Evolutionary conservation across 1,140 invertebrate species (phyloP).

Genomic region (Camponotus vicinus): DNA sequence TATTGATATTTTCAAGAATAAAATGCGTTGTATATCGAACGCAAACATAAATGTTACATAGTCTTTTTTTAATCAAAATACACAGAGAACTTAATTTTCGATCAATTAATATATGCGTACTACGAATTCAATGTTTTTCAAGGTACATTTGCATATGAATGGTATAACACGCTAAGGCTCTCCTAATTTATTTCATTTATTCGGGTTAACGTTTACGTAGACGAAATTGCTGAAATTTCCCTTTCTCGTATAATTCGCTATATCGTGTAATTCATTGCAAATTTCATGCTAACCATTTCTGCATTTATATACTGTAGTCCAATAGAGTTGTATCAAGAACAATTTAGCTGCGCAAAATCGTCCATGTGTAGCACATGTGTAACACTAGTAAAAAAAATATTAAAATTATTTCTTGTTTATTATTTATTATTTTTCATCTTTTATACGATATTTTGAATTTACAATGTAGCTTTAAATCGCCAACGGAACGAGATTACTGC

Average conservation of each 20-base stretch:
- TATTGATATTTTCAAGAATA: background rate
- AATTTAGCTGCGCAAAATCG: conserved; percentile 21
- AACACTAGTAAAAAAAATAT: conserved; percentile 27
- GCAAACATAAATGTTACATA: background rate
- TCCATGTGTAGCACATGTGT: background rate
- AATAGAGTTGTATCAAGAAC: conserved; percentile 16
- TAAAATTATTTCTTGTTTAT: background rate
- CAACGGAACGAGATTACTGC: background rate
- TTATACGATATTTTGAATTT: background rate
- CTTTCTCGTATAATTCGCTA: conserved; percentile 50
- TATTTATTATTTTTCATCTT: background rate
- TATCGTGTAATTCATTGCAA: conserved; percentile 44
- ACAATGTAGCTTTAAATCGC: background rate
- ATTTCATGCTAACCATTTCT: conserved; percentile 44
- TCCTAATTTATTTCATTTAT: conserved; percentile 34
- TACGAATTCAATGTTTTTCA: conserved; percentile 18
- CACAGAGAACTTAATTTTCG: background rate
- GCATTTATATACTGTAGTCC: conserved; percentile 14
- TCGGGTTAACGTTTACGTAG: conserved; percentile 34
- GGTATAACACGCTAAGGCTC: conserved; percentile 28
- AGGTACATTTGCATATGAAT: background rate
- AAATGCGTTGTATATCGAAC: background rate
- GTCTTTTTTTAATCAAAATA: background rate
- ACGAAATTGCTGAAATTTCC: conserved; percentile 53
- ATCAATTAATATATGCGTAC: background rate